A percentile compares a stretch with the other conserved stretches of the same genome.
These are phyloP conservation scores for Crotophaga sulcirostris DNA, from an alignment of 2,113 vertebrate genomes.

Conservation along the genomic window DNA sequence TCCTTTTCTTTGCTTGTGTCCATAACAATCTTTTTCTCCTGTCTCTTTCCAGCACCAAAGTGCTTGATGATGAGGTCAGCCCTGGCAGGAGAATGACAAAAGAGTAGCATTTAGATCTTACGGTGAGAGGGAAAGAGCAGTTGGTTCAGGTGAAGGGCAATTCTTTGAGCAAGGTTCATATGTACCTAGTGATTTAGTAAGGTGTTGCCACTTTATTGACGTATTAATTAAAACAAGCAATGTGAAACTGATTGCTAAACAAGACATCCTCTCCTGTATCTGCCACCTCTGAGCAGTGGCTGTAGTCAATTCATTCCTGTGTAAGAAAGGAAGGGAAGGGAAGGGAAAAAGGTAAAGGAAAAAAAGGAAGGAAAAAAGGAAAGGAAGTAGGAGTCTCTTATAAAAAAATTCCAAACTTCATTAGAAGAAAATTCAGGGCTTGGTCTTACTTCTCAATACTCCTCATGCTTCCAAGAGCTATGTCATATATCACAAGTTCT, in stretches of 20 bases:
- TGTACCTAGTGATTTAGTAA: not conserved
- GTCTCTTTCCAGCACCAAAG: not conserved
- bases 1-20: not conserved
- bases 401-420: not conserved
- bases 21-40: not conserved
- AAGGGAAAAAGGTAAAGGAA: not conserved
- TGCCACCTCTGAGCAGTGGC: not conserved
- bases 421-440: not conserved
- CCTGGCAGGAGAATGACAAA: not conserved
- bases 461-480: not conserved
- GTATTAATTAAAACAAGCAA: not conserved
- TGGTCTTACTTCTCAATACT: not conserved
- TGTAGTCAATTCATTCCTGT: not conserved
- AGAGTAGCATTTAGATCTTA: not conserved
- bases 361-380: too few relatives aligned
- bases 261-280: not conserved
- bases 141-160: not conserved
- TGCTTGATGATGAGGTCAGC: not conserved
- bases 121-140: not conserved
- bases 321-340: not conserved
- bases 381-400: not conserved
- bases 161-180: not conserved
- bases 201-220: not conserved
- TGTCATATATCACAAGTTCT: accelerated
- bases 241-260: not conserved